Evolutionary conservation across 2,888 invertebrate genomes (phyloP).

Genomic region (Eledona agricola): DNA sequence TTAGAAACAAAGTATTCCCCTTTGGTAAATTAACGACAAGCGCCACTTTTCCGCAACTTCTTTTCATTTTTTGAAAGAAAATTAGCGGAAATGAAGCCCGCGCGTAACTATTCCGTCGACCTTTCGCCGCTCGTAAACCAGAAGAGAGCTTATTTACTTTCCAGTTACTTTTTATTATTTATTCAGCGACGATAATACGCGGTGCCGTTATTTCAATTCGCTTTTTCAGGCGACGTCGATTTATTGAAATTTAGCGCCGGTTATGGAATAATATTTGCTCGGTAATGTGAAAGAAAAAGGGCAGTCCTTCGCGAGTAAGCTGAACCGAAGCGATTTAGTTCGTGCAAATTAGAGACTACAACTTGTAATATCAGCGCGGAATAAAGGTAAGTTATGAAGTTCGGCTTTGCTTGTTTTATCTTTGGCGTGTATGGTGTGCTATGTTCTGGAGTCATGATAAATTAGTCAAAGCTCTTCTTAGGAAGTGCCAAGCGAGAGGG

Average conservation of each 20-base stretch:
- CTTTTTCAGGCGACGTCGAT: constrained; percentile 10
- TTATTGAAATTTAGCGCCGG: constrained; percentile 7
- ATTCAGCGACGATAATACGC: constrained; percentile 11
- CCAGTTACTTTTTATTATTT: constrained; percentile 23
- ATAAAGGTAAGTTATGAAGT: constrained; percentile 14
- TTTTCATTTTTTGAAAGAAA: constrained; percentile 22
- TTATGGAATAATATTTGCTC: neutral
- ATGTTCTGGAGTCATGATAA: constrained; percentile 17
- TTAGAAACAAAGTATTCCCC: no score
- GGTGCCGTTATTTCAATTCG: constrained; percentile 16
- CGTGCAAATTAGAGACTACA: constrained; percentile 5
- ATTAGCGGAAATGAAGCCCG: constrained; percentile 26
- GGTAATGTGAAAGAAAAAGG: neutral
- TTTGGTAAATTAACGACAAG: no score
- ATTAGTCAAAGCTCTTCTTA: constrained; percentile 26
- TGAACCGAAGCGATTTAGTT: neutral
- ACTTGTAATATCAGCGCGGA: constrained; percentile 9
- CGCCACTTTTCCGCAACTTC: no score
- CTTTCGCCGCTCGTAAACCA: constrained; percentile 23
- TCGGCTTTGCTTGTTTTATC: constrained; percentile 22
- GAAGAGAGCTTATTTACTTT: constrained; percentile 26
- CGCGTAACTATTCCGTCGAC: constrained; percentile 21
- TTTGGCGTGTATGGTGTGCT: constrained; percentile 8
- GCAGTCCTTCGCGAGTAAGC: neutral
- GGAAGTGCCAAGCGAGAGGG: constrained; percentile 19